Evolutionary conservation across 1,140 invertebrate species (phyloP), one percentile per base, ranked within the genome.

Genomic region (Eurosta solidaginis): DNA sequence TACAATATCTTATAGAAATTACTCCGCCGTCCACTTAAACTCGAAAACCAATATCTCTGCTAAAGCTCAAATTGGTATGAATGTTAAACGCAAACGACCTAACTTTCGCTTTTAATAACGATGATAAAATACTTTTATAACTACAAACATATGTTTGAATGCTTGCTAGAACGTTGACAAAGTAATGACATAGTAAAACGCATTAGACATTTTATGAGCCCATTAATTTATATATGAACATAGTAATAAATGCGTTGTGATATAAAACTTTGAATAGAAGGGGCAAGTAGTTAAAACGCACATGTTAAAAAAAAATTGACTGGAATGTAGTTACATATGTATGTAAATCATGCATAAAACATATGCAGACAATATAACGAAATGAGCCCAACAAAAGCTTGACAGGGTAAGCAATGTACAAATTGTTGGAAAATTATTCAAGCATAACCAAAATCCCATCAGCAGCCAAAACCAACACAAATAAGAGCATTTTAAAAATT

Each of bases 371-470:
- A n/a, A n/a, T n/a, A n/a, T n/a, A n/a, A n/a, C n/a, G n/a, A n/a
- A n/a, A n/a, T n/a, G n/a, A n/a, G n/a, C n/a, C n/a, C n/a, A n/a
- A n/a, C n/a, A n/a, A n/a, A n/a, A n/a, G n/a, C n/a, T n/a, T n/a
- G n/a, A n/a, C n/a, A n/a, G n/a, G n/a, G n/a, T n/a, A n/a, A n/a
- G n/a, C n/a, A n/a, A 75, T 14, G 44, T 9, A 42, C 12, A 12
- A 20, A 6, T 14, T n/a, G 47, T 29, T 47, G 25, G 20, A 74
- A 74, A 47, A 14, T 17, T 14, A 75, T 47, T 47, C 74, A 40
- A 75, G 74, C 42, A 36, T 14, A 75, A 50, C 74, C 42, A 75
- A 45, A 75, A 49, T 29, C 74, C 25, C 74, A 75, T 45, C 74
- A 75, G 22, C 74, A 47, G 47, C 14, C 74, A 75, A 75, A n/a